phyloP scores from a whole-genome alignment of 2,888 invertebrate species.

The Notodonta dromedarius region DNA sequence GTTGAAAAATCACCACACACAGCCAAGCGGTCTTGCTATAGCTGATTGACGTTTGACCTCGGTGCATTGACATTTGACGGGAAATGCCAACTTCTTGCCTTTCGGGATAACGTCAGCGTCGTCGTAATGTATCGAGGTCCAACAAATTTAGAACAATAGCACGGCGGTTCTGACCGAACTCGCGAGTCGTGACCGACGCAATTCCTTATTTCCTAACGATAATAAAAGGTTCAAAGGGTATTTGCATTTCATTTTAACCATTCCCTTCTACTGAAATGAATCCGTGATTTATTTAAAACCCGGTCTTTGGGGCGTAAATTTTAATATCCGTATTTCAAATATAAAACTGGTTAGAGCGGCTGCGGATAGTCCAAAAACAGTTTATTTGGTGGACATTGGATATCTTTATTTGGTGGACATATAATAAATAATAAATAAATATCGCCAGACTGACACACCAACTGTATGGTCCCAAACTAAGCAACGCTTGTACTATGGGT shows the following conservation, averaged over 20 bases:
- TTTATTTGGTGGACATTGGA: background rate
- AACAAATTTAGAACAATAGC: slow-evolving; percentile 44
- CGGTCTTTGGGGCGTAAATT: background rate
- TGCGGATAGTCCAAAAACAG: background rate
- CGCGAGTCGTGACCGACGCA: slow-evolving; percentile 15
- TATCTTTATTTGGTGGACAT: too few relatives aligned
- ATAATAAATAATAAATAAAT: too few relatives aligned
- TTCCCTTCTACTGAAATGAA: background rate
- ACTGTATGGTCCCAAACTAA: too few relatives aligned
- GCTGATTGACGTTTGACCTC: slow-evolving; percentile 27
- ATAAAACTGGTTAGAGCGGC: too few relatives aligned
- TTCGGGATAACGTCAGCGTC: slow-evolving; percentile 25
- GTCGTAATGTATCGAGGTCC: slow-evolving; percentile 28
- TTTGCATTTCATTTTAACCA: slow-evolving; percentile 12
- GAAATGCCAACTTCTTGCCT: slow-evolving; percentile 49
- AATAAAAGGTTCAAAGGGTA: slow-evolving; percentile 16
- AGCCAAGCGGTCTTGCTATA: slow-evolving; percentile 16
- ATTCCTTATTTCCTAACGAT: slow-evolving; percentile 13
- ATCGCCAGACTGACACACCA: too few relatives aligned
- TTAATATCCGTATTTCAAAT: too few relatives aligned
- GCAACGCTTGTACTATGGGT: too few relatives aligned
- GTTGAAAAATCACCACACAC: too few relatives aligned
- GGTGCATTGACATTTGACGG: slow-evolving; percentile 40
- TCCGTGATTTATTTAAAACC: background rate
- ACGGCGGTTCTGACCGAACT: slow-evolving; percentile 21